Evolutionary conservation across 2,888 invertebrate genomes (phyloP), one percentile per base, ranked within the genome.

Genomic region (Teleiodes luculella): DNA sequence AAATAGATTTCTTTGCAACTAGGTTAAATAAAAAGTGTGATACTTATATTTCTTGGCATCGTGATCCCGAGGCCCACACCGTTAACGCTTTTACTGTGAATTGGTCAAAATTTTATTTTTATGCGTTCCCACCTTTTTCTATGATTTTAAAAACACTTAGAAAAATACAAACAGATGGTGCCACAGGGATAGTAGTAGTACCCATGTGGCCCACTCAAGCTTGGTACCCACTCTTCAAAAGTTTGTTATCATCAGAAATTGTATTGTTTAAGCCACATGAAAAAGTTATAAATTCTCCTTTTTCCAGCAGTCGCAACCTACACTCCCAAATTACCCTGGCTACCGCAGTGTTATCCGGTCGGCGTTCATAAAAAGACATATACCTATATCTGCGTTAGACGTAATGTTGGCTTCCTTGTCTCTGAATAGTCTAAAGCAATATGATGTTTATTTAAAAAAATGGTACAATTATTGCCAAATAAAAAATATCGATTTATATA

Each of bases 41-140:
- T 30, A 63, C 54, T 49, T 69, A 60, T 47, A 35, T 68, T 14
- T 72, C 70, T 5, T 69, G 67, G 52, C 43, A 45, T 16, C 14
- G 35, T 7, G 52, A 52, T 24, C 52, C 43, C 14, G 35, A 52
- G 8, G 33, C 45, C 10, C 35, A 11, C 11, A 35, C 6, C 1
- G 41, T 51, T 4, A 18, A 50, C 10, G 52, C 52, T 13, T 52
- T 52, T 33, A 52, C 52, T 2, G 4, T 43, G 2, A 24, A 5
- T 6, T 57, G 62, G 56, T 41, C 52, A 6, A 50, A 46, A 18
- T 16, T 53, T 57, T 63, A 62, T 31, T 59, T 57, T 55, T 72
- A 70, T 57, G 70, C 69, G 0, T 72, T 71, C 30, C 68, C 70
- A 1, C 68, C 68, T 2, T 73, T 72, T 57, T 56, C 63, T 0